Base-by-base conservation (phyloP, 2,888 invertebrate genomes). In the Erannis defoliaria region DNA sequence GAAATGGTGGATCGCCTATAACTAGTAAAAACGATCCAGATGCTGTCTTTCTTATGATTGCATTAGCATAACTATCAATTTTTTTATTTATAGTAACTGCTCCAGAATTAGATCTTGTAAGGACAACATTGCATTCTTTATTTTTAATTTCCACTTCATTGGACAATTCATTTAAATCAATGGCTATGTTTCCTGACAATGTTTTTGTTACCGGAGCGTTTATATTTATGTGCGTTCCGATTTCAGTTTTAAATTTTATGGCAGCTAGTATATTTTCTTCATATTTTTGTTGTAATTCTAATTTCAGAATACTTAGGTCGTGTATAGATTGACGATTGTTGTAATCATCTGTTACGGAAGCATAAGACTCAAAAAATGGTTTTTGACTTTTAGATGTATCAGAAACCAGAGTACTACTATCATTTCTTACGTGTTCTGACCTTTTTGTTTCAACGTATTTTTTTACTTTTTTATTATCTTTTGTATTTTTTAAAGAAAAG, bases 21-120 rank as follows among this genome's bases (percentile, higher is more conserved):
- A 79, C 62, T 0, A 80, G 61, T 33, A 75, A 62, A 6, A 76
- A 61, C 12, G 67, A 68, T 6, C 76, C 79, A 31, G 76, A 75
- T 16, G 57, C 18, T 40, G 75, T 77, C 67, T 72, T 77, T 66
- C 61, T 76, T 9, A 84, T 49, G n/a, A 73, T 35, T 0, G 77
- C 76, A 73, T 82, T 81, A 21, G 67, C 55, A 8, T 43, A 35
- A 40, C 46, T 33, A 18, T 55, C 43, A 49, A 53, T 42, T 60
- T 49, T 57, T 43, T 75, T 29, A 46, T 69, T 61, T 53, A 83
- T 49, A 49, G 68, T 58, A 59, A 72, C 73, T 18, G 59, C 68
- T 2, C 68, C 73, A 1, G 76, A 76, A 51, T 46, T 26, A 5
- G 68, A 69, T 55, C 71, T 69, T 29, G 63, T 62, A 38, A 84